Percentiles rank a stretch among this genome's conserved stretches.
These are phyloP conservation scores for Athene noctua DNA, from an alignment of 2,113 vertebrate species.

Conservation along the genomic window DNA sequence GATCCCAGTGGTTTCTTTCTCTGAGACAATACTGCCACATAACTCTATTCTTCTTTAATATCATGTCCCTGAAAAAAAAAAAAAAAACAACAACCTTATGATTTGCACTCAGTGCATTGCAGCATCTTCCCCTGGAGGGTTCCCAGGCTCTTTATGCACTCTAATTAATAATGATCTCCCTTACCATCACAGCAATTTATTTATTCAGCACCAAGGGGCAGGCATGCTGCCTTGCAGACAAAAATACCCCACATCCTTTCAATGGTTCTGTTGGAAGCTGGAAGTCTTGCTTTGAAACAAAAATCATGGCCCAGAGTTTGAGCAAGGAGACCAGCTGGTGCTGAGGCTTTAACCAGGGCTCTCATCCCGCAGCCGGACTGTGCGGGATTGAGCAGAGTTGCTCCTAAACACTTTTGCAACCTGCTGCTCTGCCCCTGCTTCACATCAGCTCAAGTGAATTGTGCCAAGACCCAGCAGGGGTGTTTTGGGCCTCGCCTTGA, in stretches of 20 bases:
- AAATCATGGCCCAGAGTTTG: not conserved
- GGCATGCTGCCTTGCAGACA: not conserved
- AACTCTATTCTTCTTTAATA: not conserved
- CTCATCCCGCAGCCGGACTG: not conserved
- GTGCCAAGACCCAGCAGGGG: not conserved
- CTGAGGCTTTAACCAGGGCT: not conserved
- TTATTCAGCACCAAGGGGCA: not conserved
- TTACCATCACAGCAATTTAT: not conserved
- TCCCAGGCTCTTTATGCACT: not conserved
- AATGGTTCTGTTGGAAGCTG: not conserved
- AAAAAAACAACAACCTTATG: too few species aligned
- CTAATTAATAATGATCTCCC: constrained; percentile 38
- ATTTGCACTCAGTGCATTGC: not conserved
- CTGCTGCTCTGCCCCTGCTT: not conserved
- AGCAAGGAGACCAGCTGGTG: not conserved
- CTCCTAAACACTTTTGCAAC: not conserved
- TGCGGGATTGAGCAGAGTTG: not conserved
- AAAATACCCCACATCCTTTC: not conserved
- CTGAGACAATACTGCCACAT: not conserved
- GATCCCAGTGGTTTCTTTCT: not conserved
- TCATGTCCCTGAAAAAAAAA: not conserved
- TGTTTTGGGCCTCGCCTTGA: not conserved
- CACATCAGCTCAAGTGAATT: not conserved
- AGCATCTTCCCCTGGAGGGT: constrained; percentile 1
- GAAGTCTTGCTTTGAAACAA: not conserved